These are phyloP conservation scores for Lamellibrachia satsuma DNA, from an alignment of 2,888 invertebrate genomes.

Conservation along the genomic window DNA sequence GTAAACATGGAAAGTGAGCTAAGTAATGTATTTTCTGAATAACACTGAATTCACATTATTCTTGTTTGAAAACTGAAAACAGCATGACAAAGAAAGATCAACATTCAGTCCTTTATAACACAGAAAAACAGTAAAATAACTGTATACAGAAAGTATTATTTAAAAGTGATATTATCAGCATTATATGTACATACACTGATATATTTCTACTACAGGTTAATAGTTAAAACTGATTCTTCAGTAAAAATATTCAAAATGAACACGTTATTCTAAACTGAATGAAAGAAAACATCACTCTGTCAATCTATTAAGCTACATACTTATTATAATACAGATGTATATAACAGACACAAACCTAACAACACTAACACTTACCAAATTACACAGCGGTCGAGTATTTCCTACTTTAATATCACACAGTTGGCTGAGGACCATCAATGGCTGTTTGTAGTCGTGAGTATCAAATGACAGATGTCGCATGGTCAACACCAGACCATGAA, in stretches of 20 bases:
- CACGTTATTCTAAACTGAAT: neutral
- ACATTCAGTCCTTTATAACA: neutral
- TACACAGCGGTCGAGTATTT: slow-evolving; percentile 77
- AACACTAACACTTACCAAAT: slow-evolving; percentile 59
- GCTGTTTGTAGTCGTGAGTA: slow-evolving; percentile 74
- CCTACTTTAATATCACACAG: slow-evolving; percentile 80
- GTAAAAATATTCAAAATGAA: neutral
- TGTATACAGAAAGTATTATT: too few species aligned
- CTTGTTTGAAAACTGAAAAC: neutral
- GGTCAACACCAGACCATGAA: slow-evolving; percentile 76
- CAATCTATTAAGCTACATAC: neutral
- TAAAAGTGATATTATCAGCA: too few species aligned
- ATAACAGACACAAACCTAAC: neutral
- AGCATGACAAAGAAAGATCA: neutral
- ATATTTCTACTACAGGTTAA: too few species aligned
- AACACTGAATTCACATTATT: neutral
- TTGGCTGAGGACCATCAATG: slow-evolving; percentile 77
- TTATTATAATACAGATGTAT: neutral
- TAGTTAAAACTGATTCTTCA: neutral
- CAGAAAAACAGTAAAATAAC: too few species aligned
- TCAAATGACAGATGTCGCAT: slow-evolving; percentile 78
- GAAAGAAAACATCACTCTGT: neutral
- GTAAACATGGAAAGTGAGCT: neutral
- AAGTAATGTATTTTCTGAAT: too few species aligned
- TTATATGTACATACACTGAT: too few species aligned